Base-by-base conservation (phyloP, 2,113 vertebrate species). In the Eudorcas thomsonii region DNA sequence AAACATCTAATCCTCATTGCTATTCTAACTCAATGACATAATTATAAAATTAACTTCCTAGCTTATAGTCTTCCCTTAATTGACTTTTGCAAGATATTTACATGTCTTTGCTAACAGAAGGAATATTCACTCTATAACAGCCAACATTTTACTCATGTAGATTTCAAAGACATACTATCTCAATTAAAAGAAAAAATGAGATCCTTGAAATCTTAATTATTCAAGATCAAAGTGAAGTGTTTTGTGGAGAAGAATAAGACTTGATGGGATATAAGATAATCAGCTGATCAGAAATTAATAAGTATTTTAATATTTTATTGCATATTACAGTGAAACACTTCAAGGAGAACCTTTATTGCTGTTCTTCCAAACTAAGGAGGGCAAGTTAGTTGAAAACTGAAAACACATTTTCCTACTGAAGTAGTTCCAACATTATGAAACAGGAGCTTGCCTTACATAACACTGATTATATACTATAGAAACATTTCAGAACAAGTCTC, bases 241-340 rank as follows among this genome's bases (percentile, higher is more conserved):
- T 97, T 88, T 91, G 54, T 23, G 21, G n/a, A 88, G 23, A n/a
- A 91, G 12, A 96, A 88, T 52, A 52, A 82, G 19, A 36, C 64
- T 96, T 82, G 54, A 93, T 88, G 48, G 12, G 4, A 23, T 59
- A 45, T 33, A 96, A 92, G 17, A 59, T 88, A 91, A 93, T 91
- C n/a, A 94, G 5, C 39, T 91, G 43, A 59, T 96, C 87, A 91
- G 97, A 95, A 50, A 50, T 91, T 91, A 93, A 78, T 67, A 71
- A 55, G 25, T 33, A 83, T 94, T 93, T 97, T 30, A 91, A 94
- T 91, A 91, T 91, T 96, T 91, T 91, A 97, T 78, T 91, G 15
- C 9, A 57, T 60, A 81, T 82, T 60, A 67, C 33, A 94, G 83
- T 88, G 19, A 33, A 81, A 88, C 59, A 55, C 77, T 88, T 95